Conservation (phyloP, 2,797 vertebrate species). For the Bryconaethiops microstoma region DNA sequence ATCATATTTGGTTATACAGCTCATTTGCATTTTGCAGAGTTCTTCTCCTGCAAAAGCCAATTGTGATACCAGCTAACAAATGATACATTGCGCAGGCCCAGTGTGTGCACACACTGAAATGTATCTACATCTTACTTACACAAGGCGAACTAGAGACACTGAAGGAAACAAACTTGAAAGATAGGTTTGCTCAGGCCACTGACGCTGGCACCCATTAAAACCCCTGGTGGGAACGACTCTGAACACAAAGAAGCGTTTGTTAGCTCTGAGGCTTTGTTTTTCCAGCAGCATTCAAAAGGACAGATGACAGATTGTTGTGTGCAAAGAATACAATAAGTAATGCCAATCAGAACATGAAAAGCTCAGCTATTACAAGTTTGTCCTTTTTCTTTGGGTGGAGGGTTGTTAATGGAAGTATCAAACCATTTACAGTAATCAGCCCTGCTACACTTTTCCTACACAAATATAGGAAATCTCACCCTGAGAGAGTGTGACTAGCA, state of each 20-base stretch:
- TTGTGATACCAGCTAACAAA: too few species aligned
- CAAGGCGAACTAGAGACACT: neutral
- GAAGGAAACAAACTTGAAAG: neutral
- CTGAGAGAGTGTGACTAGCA: conserved; percentile 23
- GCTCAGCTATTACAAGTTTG: neutral
- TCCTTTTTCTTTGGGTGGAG: neutral
- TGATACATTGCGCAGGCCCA: too few species aligned
- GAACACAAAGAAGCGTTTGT: conserved; percentile 49
- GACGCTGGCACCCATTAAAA: conserved; percentile 19
- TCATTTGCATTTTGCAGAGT: too few species aligned
- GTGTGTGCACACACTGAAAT: too few species aligned
- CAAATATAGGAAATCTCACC: neutral
- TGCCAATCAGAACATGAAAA: neutral
- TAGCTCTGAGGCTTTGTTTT: conserved; percentile 6
- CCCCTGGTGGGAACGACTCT: neutral
- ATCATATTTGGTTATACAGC: too few species aligned
- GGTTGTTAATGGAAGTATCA: neutral
- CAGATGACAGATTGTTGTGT: conserved; percentile 28
- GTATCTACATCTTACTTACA: too few species aligned
- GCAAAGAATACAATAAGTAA: conserved; percentile 29
- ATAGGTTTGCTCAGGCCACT: conserved; percentile 7
- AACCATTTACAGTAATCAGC: neutral
- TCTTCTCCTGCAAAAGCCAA: too few species aligned
- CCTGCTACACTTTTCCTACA: neutral
- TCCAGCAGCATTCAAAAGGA: conserved; percentile 7